These are phyloP conservation scores for Caenorhabditis wallacei DNA, from an alignment of 2,888 invertebrate genomes.

Conservation along the genomic window DNA sequence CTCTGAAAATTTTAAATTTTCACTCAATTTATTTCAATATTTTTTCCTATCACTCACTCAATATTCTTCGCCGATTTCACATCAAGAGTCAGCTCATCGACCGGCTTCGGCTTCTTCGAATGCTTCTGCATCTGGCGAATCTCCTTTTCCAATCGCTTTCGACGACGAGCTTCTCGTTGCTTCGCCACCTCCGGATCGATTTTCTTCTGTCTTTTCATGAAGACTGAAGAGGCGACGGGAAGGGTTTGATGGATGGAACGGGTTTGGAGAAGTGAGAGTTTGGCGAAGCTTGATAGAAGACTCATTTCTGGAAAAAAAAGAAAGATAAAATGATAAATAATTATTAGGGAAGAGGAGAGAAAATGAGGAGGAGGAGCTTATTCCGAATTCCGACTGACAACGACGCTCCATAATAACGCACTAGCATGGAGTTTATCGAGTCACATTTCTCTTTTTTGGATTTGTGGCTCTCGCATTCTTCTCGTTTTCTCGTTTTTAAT, in stretches of 20 bases:
- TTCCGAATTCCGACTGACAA: no score
- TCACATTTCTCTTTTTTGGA: no score
- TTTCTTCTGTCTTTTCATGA: slow-evolving; percentile 81
- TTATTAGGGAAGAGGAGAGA: neutral
- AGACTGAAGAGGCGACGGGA: slow-evolving; percentile 70
- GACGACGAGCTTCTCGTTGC: slow-evolving; percentile 90
- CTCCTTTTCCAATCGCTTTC: slow-evolving; percentile 91
- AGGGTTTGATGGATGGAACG: slow-evolving; percentile 56
- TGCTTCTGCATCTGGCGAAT: slow-evolving; percentile 89
- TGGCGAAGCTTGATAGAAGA: slow-evolving; percentile 45
- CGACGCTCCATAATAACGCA: neutral
- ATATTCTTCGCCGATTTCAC: slow-evolving; percentile 80
- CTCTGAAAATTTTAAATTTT: slow-evolving; percentile 73
- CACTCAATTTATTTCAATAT: neutral
- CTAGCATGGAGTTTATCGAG: neutral
- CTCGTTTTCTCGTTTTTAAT: no score
- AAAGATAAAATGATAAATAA: neutral
- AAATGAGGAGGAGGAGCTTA: no score
- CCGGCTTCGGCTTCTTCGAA: slow-evolving; percentile 91
- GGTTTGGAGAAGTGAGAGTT: slow-evolving; percentile 29
- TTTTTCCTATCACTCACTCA: slow-evolving; percentile 70
- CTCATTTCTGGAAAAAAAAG: slow-evolving; percentile 46
- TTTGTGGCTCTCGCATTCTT: no score
- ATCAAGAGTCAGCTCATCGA: slow-evolving; percentile 89
- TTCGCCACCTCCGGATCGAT: slow-evolving; percentile 86